phyloP scores from a whole-genome alignment of 2,888 invertebrate species.

The Xanthorhoe designata region DNA sequence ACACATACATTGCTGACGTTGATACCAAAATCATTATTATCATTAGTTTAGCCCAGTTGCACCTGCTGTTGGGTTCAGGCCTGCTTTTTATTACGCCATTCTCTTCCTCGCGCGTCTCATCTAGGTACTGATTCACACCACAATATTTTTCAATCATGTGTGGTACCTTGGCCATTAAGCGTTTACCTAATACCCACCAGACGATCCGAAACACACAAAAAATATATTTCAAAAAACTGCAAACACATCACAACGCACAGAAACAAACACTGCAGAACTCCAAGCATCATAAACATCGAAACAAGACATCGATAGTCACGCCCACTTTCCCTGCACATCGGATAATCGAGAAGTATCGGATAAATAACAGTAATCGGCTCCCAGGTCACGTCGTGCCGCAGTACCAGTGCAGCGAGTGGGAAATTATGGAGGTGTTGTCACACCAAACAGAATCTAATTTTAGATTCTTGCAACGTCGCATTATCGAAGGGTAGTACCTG shows the following conservation, averaged over 20 bases:
- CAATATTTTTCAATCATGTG: no score
- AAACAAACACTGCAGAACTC: background rate
- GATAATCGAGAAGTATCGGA: constrained; percentile 65
- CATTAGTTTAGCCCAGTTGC: no score
- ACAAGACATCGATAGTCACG: constrained; percentile 38
- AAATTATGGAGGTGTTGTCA: constrained; percentile 42
- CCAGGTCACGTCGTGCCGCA: constrained; percentile 64
- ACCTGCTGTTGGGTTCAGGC: no score
- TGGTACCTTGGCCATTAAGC: no score
- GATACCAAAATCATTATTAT: no score
- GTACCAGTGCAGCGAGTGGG: constrained; percentile 56
- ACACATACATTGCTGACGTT: no score
- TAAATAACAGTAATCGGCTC: constrained; percentile 68
- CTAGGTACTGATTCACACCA: no score
- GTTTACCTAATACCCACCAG: no score
- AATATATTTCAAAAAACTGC: background rate
- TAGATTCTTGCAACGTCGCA: constrained; percentile 10
- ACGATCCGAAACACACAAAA: background rate
- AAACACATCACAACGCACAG: background rate
- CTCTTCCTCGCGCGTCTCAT: no score
- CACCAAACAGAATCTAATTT: constrained; percentile 23
- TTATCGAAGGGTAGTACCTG: constrained; percentile 4
- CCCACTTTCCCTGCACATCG: constrained; percentile 52
- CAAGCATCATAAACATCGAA: constrained; percentile 23
- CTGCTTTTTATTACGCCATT: no score